Conservation (phyloP, 2,888 invertebrate genomes). For the Parnassius orleans region DNA sequence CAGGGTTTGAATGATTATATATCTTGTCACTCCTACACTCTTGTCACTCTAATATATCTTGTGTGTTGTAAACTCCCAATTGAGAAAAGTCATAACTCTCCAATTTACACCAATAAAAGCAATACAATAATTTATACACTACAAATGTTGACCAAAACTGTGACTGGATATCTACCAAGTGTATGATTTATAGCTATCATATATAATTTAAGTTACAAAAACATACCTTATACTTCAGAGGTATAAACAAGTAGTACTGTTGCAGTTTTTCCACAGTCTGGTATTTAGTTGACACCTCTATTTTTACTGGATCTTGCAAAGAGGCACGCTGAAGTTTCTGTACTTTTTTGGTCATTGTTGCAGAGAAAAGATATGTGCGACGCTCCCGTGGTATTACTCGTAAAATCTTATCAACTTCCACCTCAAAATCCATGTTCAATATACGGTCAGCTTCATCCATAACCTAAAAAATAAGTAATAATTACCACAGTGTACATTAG, state of each 20-base stretch:
- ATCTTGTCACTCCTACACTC: no score
- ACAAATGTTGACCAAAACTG: no score
- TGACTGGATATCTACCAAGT: no score
- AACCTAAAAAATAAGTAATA: conserved; percentile 75
- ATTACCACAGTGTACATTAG: no score
- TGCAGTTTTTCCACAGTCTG: conserved; percentile 98
- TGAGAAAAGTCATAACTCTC: no score
- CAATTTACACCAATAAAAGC: no score
- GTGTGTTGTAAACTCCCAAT: no score
- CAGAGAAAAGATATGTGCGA: conserved; percentile 96
- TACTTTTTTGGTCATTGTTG: conserved; percentile 99
- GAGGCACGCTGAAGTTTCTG: conserved; percentile 98
- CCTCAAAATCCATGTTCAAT: conserved; percentile 99
- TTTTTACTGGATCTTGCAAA: conserved; percentile 95
- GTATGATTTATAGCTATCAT: no score
- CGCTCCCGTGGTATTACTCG: conserved; percentile 94
- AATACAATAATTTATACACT: no score
- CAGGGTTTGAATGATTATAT: no score
- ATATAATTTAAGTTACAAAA: background rate
- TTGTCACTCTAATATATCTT: no score
- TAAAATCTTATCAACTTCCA: conserved; percentile 97
- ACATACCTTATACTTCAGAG: conserved; percentile 94
- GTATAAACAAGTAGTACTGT: conserved; percentile 97
- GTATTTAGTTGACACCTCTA: conserved; percentile 97
- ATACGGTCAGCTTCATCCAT: conserved; percentile 99